phyloP scores from a whole-genome alignment of 2,888 invertebrate genomes.

The Camptogramma bilineatum region DNA sequence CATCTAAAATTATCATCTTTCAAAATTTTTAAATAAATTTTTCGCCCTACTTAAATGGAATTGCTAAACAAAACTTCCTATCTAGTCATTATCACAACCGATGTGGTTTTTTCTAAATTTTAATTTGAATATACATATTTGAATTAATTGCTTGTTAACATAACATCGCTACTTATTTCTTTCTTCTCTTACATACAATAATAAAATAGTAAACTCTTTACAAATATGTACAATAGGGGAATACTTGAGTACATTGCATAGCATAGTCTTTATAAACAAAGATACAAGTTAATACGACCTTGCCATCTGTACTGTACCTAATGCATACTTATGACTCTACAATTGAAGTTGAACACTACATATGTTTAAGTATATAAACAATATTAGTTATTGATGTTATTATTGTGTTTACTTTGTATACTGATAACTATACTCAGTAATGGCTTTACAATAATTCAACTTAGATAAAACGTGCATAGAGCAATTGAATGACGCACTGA shows the following conservation, averaged over 20 bases:
- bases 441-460: background rate
- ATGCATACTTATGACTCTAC: background rate
- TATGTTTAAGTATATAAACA: background rate
- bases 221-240: too few relatives aligned
- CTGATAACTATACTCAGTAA: background rate
- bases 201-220: too few relatives aligned
- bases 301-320: conserved; percentile 14
- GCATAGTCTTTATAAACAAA: conserved; percentile 4
- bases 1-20: too few relatives aligned
- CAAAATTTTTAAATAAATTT: too few relatives aligned
- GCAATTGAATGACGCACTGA: conserved; percentile 50
- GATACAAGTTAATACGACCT: conserved; percentile 24
- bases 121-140: too few relatives aligned
- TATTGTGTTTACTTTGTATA: background rate
- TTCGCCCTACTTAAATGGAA: too few relatives aligned
- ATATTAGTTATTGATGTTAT: background rate
- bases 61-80: too few relatives aligned
- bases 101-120: too few relatives aligned
- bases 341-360: conserved; percentile 1
- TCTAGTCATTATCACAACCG: too few relatives aligned
- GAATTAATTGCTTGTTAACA: too few relatives aligned
- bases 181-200: too few relatives aligned
- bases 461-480: conserved; percentile 13
- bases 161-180: too few relatives aligned
- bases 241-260: background rate